Conservation (phyloP, 1,140 invertebrate species). For the Pseudomyrmex dendroicus region DNA sequence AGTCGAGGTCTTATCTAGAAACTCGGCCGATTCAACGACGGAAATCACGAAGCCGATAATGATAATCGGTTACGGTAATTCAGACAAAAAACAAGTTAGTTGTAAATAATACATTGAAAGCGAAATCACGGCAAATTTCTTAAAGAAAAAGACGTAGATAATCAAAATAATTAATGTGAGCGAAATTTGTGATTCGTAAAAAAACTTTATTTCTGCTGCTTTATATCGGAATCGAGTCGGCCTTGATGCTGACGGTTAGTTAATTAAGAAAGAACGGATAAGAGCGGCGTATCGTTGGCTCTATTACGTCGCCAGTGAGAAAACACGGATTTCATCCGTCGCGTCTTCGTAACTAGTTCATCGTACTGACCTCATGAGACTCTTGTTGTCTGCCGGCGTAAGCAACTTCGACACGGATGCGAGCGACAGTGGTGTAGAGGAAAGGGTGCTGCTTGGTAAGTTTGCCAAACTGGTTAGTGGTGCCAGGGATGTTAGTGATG, state of each 20-base stretch:
- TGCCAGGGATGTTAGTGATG: conserved; percentile 82
- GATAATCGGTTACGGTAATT: conserved; percentile 50
- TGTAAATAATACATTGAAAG: neutral
- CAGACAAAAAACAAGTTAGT: conserved; percentile 15
- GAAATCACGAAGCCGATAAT: conserved; percentile 29
- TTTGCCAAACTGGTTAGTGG: conserved; percentile 84
- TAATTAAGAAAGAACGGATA: conserved; percentile 32
- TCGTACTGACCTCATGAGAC: conserved; percentile 82
- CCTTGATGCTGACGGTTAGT: neutral
- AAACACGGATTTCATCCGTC: conserved; percentile 32
- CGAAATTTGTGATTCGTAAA: neutral
- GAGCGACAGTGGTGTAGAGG: conserved; percentile 82
- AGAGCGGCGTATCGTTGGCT: neutral
- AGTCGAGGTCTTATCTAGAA: conserved; percentile 61
- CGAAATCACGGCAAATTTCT: conserved; percentile 2
- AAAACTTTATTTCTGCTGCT: neutral
- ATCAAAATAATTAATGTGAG: neutral
- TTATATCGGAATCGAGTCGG: conserved; percentile 7
- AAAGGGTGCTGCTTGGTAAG: conserved; percentile 82
- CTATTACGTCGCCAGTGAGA: conserved; percentile 9
- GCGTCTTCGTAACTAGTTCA: conserved; percentile 38
- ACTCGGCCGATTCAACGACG: conserved; percentile 38
- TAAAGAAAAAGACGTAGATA: neutral
- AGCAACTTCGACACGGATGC: conserved; percentile 83
- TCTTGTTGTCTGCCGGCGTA: conserved; percentile 81